Conservation (phyloP, 2,113 vertebrate genomes). For the Catagonus wagneri region DNA sequence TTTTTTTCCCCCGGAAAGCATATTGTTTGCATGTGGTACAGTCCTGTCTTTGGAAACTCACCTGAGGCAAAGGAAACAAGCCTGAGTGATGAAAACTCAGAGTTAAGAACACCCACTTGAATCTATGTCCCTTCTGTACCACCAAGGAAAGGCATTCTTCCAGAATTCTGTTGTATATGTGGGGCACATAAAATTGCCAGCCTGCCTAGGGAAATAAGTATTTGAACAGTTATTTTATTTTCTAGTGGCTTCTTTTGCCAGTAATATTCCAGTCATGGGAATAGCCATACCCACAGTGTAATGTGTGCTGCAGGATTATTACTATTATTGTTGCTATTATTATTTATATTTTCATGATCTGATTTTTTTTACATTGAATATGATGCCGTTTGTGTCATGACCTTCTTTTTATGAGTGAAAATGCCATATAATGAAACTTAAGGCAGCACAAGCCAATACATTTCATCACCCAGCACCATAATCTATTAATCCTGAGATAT, state of each 20-base stretch:
- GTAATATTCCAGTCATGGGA: conserved; percentile 29
- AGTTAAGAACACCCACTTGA: neutral
- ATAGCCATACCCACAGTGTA: neutral
- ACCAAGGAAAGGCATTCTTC: neutral
- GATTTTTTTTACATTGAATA: conserved; percentile 74
- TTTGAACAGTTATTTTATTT: conserved; percentile 58
- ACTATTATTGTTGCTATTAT: neutral
- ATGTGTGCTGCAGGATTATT: neutral
- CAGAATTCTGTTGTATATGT: neutral
- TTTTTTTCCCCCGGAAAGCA: neutral
- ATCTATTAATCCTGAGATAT: conserved; percentile 86
- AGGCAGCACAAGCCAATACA: conserved; percentile 79
- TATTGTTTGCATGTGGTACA: neutral
- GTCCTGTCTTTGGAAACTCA: neutral
- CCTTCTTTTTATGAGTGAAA: conserved; percentile 79
- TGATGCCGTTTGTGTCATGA: conserved; percentile 57
- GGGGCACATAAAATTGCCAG: neutral
- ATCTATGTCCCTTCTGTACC: neutral
- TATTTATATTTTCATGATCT: conserved; percentile 41
- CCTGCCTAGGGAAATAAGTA: conserved; percentile 10
- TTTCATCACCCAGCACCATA: conserved; percentile 76
- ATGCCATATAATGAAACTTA: conserved; percentile 77
- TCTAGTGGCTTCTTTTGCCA: conserved; percentile 34
- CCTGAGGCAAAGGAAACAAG: neutral
- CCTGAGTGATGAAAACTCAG: neutral